Evolutionary conservation across 2,888 invertebrate genomes (phyloP), one percentile per base, ranked within the genome.

Genomic region (Beris chalybata): DNA sequence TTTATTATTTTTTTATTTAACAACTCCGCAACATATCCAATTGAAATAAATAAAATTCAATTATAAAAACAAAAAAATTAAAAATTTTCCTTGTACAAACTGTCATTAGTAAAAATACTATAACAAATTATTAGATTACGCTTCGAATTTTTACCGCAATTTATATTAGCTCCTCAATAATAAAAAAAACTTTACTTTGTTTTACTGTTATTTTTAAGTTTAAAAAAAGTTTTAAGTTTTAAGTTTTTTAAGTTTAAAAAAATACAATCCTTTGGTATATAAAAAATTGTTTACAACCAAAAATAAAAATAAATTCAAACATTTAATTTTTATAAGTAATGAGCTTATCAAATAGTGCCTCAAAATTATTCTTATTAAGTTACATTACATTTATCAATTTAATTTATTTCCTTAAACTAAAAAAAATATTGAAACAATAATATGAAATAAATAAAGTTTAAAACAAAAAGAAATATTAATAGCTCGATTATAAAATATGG

Each of bases 281-380:
- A 22, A 43, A 22, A 29, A 13, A 53, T 12, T 3, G 29, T 12
- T 5, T 22, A 53, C 9, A 53, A 12, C 5, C 3, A 53, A 53
- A 53, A 53, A 53, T 12, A 56, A 30, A 59, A 47, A 47, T 15
- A n/a, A 12, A 63, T 53, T 43, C 43, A 29, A 47, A 43, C 13
- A 31, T 55, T 65, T 65, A 32, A 12, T 38, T 55, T 65, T 48
- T 65, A 56, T 67, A 64, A 58, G 67, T 64, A 64, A 69, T 56
- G 67, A 69, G 67, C 67, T 65, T 65, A 64, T 44, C 9, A 59
- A 58, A 67, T 67, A 66, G 66, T 70, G 67, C 66, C 66, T 67
- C 47, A 45, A 67, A 53, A 45, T 48, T n/a, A 57, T 47, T 54
- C 5, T 52, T 38, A 13, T 61, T 56, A 43, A 38, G 45, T 50